Base-by-base conservation (phyloP, 2,888 invertebrate genomes). In the Pyrrhia umbra region DNA sequence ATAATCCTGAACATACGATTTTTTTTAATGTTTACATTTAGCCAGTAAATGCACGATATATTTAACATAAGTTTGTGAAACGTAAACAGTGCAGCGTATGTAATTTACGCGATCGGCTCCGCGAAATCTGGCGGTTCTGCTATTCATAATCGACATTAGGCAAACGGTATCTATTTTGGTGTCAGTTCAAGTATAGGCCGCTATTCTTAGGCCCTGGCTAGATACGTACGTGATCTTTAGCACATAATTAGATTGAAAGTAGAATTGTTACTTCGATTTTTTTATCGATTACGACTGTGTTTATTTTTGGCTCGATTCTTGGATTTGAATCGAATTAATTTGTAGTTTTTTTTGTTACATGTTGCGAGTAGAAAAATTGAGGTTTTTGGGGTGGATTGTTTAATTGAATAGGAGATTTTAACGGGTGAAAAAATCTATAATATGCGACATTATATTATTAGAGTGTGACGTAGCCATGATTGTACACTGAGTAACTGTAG, bases 401-500 rank as follows among this genome's bases (percentile, higher is more conserved):
- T 51, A 39, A 46, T 52, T 69, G 0, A 34, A 37, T 49, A 18
- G 27, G 27, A 1, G 21, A 30, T 40, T 30, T 8, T 50, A 6
- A 74, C 80, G 83, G 89, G 88, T 88, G 82, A 85, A 84, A 82
- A 89, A 88, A n/a, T n/a, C n/a, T n/a, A n/a, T n/a, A n/a, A n/a
- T 70, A 68, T 68, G 62, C 50, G 59, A 71, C 62, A 72, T 40
- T 57, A 65, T 74, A 82, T 79, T 82, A 84, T 79, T 83, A 85
- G 80, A 75, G 46, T 64, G 64, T 87, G 84, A 87, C 85, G 80
- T 77, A 51, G 49, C 72, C 72, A 82, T 81, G 77, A 72, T 76
- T 77, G 72, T 76, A 77, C 78, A 72, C 81, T 90, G 89, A 88
- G 79, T 91, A 90, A 90, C 86, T 77, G 85, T 85, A 46, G 50